phyloP scores from a whole-genome alignment of 2,113 vertebrate genomes.

The Eira barbara region DNA sequence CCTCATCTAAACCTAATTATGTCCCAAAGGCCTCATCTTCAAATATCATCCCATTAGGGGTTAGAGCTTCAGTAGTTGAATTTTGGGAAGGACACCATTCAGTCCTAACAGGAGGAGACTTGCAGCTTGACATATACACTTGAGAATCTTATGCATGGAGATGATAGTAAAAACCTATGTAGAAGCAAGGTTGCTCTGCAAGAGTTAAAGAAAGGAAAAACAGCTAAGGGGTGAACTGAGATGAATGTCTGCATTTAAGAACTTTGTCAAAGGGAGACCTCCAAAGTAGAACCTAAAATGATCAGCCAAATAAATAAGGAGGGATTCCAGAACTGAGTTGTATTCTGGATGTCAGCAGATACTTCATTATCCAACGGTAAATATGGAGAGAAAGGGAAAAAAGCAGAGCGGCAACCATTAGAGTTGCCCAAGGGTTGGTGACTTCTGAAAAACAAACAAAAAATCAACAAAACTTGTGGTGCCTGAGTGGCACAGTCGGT shows the following conservation, averaged over 20 bases:
- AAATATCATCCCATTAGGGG: neutral
- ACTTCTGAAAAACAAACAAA: neutral
- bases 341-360: neutral
- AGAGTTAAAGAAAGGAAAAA: neutral
- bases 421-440: neutral
- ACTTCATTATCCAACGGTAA: neutral
- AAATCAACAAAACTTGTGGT: neutral
- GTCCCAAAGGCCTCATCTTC: neutral
- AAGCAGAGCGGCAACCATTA: neutral
- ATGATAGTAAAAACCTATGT: neutral
- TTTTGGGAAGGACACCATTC: neutral
- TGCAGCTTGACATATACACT: neutral
- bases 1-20: neutral
- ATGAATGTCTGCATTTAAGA: neutral
- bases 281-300: neutral
- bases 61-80: neutral
- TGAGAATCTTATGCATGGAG: neutral
- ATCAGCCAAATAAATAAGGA: neutral
- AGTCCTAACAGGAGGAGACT: neutral
- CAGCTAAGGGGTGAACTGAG: neutral
- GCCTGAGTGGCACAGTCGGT: neutral
- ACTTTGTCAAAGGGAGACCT: neutral
- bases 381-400: neutral
- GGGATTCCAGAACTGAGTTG: neutral
- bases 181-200: neutral